Evolutionary conservation across 2,888 invertebrate genomes (phyloP).

Genomic region (Synergus gifuensis): DNA sequence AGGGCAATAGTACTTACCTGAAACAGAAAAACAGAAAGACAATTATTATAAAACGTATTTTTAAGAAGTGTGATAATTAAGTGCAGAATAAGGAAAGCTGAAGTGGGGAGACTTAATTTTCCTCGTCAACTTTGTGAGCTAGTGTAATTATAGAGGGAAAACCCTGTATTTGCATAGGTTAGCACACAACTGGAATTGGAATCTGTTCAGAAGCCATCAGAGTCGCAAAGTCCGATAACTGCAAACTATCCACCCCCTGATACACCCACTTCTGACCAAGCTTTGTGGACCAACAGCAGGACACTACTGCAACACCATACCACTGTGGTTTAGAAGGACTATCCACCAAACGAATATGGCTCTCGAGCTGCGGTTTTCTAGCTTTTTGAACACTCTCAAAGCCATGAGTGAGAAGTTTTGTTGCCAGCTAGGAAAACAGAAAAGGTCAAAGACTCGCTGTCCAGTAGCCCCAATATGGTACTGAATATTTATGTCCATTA

Average conservation of each 20-base stretch:
- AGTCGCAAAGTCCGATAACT: conserved; percentile 37
- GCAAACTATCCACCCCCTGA: conserved; percentile 31
- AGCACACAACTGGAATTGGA: conserved; percentile 28
- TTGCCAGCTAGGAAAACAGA: conserved; percentile 12
- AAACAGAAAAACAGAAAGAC: not conserved
- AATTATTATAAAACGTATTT: too few relatives aligned
- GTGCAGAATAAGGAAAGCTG: not conserved
- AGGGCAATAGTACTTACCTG: conserved; percentile 1
- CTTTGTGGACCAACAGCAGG: not conserved
- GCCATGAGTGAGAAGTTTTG: conserved; percentile 4
- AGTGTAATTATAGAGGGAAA: not conserved
- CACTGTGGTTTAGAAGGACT: conserved; percentile 6
- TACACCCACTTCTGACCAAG: conserved; percentile 18
- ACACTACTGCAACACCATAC: not conserved
- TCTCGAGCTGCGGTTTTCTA: conserved; percentile 19
- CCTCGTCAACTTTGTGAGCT: not conserved
- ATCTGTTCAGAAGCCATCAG: conserved; percentile 2
- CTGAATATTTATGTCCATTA: conserved; percentile 5
- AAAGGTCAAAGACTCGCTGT: not conserved
- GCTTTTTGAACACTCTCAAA: conserved; percentile 14
- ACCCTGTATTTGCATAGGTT: conserved; percentile 18
- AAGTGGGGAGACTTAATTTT: not conserved
- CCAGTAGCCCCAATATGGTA: not conserved
- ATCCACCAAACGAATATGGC: conserved; percentile 5
- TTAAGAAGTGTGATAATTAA: not conserved